Base-by-base conservation (phyloP, 92 coral and sea anemone species). In the Paragorgia papillata region DNA sequence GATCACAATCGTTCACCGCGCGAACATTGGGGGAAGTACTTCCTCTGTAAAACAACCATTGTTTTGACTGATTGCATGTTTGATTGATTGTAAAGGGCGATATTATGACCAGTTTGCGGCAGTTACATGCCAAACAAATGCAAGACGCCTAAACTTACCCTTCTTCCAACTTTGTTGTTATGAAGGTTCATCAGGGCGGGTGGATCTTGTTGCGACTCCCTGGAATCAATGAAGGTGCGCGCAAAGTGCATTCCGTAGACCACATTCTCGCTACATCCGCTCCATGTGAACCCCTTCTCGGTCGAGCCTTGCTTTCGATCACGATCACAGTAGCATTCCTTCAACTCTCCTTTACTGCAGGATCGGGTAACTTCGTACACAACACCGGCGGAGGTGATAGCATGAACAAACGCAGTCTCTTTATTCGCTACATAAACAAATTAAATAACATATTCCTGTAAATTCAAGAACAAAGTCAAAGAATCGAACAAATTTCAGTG, bases 241-340 rank as follows among this genome's bases (percentile, higher is more conserved):
- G 99, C 95, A 60, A 89, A 95, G 73, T 80, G 83, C 53, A 95
- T 78, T 18, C 99, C 99, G 59, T 82, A 95, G 41, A 63, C 86
- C 29, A 95, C 81, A 74, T 95, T 95, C 48, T 91, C 99, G 60
- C 97, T 95, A 46, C 99, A 95, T 54, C 99, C 97, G 69, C 99
- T 96, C 99, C 99, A 95, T 55, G 85, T 88, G 66, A 95, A 95
- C 9, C 96, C 99, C 0, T 53, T 28, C 34, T 95, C 86, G 9
- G 85, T 90, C 29, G 93, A 90, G 26, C 85, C 80, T 25, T 85
- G 66, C 54, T 83, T 87, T 33, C 48, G 27, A 49, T 85, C 89
- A 33, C 99, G 91, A 49, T 85, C 89, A 33, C 99, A 95, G n/a
- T 91, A 75, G 48, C 99, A 95, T 20, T 87, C 96, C 25, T 60